These are phyloP conservation scores for Habropoda laboriosa DNA, from an alignment of 1,140 invertebrate genomes.

Conservation along the genomic window DNA sequence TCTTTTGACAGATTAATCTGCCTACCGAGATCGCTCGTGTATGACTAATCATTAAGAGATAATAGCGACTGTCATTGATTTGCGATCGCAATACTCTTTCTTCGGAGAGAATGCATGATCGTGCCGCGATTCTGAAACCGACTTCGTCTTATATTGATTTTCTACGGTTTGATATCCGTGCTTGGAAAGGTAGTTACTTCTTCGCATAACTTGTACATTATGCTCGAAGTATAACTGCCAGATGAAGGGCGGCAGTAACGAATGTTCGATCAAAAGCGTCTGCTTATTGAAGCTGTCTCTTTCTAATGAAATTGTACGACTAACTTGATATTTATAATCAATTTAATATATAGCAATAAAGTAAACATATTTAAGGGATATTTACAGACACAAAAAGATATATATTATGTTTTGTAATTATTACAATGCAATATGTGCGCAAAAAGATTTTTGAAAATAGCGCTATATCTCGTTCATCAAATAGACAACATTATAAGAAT, in stretches of 20 bases:
- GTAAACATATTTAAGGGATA: background rate
- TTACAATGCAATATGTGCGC: no score
- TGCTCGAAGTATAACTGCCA: background rate
- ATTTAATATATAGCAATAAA: background rate
- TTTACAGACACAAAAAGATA: background rate
- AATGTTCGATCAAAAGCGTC: background rate
- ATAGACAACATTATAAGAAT: background rate
- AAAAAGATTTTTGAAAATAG: background rate
- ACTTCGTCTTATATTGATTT: conserved; percentile 59
- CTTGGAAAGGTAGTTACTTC: conserved; percentile 16
- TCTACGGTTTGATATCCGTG: conserved; percentile 17
- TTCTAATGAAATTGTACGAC: no score
- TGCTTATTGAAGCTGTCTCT: background rate
- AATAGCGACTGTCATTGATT: background rate
- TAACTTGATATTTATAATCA: background rate
- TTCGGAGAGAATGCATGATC: conserved; percentile 2
- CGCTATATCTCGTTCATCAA: background rate
- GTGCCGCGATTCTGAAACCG: background rate
- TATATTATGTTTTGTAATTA: background rate
- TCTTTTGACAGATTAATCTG: background rate
- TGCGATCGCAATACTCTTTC: background rate
- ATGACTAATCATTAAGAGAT: background rate
- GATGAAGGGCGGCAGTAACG: background rate
- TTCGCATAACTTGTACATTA: background rate
- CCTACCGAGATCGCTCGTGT: background rate